Evolutionary conservation across 1,140 invertebrate genomes (phyloP).

Genomic region (Scaptomyza graminum): DNA sequence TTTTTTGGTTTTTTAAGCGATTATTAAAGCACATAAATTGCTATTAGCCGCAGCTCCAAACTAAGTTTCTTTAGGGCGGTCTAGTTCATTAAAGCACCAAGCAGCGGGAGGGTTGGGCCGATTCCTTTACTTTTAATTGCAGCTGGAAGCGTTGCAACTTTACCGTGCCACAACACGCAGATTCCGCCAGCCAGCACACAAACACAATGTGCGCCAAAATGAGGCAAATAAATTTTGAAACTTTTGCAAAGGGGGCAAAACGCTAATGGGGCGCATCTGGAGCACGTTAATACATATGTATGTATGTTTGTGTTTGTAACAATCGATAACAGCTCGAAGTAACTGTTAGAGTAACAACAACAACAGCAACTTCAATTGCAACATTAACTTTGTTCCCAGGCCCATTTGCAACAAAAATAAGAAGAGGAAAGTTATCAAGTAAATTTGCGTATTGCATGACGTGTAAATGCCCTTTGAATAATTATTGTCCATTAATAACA

Average conservation of each 20-base stretch:
- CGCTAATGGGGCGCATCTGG: constrained; percentile 50
- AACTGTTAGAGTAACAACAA: constrained; percentile 18
- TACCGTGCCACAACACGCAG: constrained; percentile 64
- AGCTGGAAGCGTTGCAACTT: constrained; percentile 73
- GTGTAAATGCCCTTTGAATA: constrained; percentile 2
- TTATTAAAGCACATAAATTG: constrained; percentile 77
- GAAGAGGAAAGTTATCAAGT: no score
- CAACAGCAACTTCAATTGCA: constrained; percentile 32
- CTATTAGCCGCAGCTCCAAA: constrained; percentile 55
- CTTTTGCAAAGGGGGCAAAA: constrained; percentile 38
- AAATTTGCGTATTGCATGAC: background rate
- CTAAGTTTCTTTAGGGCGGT: constrained; percentile 23
- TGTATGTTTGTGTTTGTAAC: constrained; percentile 19
- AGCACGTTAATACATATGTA: constrained; percentile 33
- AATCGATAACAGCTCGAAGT: constrained; percentile 58
- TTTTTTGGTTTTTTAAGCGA: constrained; percentile 35
- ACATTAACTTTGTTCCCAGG: constrained; percentile 38
- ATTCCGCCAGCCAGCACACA: constrained; percentile 50
- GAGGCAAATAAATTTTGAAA: constrained; percentile 75
- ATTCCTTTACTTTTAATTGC: constrained; percentile 66
- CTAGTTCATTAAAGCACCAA: constrained; percentile 67
- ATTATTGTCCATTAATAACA: background rate
- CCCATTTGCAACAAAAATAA: constrained; percentile 62
- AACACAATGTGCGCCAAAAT: constrained; percentile 75
- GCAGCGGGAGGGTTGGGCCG: background rate